These are phyloP conservation scores for Rhynchomys soricoides DNA, from an alignment of 2,113 vertebrate genomes.

Conservation along the genomic window DNA sequence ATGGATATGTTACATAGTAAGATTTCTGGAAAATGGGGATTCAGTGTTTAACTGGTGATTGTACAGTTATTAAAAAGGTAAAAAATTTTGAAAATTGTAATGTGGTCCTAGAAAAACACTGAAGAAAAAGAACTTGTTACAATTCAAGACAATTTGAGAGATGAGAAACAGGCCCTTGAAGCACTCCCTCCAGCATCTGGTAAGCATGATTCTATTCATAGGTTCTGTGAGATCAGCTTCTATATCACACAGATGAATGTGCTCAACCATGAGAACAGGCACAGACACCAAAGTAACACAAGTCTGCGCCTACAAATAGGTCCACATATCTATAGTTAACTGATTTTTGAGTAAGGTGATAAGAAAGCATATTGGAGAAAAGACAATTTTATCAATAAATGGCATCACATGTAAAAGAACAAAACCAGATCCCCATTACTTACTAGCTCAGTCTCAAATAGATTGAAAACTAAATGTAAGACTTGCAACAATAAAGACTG, in stretches of 20 bases:
- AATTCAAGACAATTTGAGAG: conserved; percentile 31
- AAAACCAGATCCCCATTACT: background rate
- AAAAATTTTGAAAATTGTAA: conserved; percentile 13
- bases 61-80: conserved; percentile 37
- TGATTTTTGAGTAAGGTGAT: background rate
- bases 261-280: background rate
- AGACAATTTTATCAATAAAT: background rate
- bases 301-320: background rate
- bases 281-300: background rate
- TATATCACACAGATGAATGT: background rate
- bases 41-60: conserved; percentile 34
- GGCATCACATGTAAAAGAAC: background rate
- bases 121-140: background rate
- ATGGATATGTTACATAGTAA: background rate
- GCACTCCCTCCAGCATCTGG: background rate
- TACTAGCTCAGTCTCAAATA: background rate
- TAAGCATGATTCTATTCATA: background rate
- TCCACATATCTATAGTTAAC: background rate
- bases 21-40: background rate
- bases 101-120: background rate
- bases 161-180: background rate
- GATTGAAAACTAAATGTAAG: background rate
- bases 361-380: background rate
- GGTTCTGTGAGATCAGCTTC: background rate
- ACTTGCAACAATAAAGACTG: background rate